A percentile compares a stretch with the other conserved stretches of the same genome.
These are phyloP conservation scores for Ramphastos sulfuratus DNA, from an alignment of 2,113 vertebrate species.

Conservation along the genomic window DNA sequence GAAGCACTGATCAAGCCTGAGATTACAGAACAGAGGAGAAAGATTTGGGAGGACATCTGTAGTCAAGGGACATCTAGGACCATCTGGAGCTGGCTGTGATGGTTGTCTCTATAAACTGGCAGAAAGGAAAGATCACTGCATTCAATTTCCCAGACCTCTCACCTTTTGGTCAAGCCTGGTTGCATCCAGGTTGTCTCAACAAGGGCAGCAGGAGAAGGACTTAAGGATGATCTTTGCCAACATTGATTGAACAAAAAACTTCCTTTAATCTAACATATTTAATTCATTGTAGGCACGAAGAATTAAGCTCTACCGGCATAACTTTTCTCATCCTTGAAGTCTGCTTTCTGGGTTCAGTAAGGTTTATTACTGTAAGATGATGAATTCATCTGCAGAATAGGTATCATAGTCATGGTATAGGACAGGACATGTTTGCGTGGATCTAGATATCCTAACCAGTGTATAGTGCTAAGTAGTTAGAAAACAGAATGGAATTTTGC, in stretches of 20 bases:
- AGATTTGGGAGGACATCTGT: background rate
- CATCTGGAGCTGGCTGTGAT: rapidly evolving
- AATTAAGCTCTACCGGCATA: background rate
- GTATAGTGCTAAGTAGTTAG: background rate
- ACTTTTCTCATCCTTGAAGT: background rate
- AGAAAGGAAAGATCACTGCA: background rate
- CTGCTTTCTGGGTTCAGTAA: background rate
- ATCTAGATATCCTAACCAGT: background rate
- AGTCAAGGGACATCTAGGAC: background rate
- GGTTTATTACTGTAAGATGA: background rate
- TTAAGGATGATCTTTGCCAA: background rate
- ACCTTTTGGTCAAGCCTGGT: background rate
- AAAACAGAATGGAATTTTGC: background rate
- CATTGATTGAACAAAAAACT: background rate
- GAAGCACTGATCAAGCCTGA: background rate
- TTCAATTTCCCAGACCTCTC: background rate
- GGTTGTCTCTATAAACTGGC: background rate
- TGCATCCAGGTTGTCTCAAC: background rate
- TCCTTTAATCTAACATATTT: background rate
- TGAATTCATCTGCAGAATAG: background rate
- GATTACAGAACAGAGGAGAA: background rate
- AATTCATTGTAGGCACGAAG: background rate
- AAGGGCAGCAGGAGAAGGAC: background rate
- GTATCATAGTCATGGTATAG: background rate
- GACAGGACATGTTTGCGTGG: background rate